Evolutionary conservation across 2,888 invertebrate species (phyloP).

Genomic region (Malthinus seriepunctatus): DNA sequence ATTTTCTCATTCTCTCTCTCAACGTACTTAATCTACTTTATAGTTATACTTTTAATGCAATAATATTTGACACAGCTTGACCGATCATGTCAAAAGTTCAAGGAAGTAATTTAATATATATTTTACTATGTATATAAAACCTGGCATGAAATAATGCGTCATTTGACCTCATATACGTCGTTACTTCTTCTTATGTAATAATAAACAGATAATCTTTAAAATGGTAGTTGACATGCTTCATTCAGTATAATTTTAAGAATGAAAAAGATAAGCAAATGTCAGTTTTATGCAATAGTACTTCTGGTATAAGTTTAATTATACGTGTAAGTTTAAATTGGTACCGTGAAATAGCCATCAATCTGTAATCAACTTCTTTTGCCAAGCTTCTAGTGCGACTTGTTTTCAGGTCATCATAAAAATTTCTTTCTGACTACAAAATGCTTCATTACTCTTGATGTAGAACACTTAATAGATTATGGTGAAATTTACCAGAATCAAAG

Average conservation of each 20-base stretch:
- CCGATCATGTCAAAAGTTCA: slow-evolving; percentile 6
- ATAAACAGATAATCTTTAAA: slow-evolving; percentile 9
- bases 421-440: no score
- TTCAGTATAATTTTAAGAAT: slow-evolving; percentile 11
- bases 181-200: slow-evolving; percentile 9
- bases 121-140: background rate
- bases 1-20: background rate
- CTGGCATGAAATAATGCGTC: slow-evolving; percentile 22
- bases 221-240: slow-evolving; percentile 9
- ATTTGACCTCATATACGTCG: slow-evolving; percentile 20
- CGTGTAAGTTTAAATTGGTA: no score
- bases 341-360: no score
- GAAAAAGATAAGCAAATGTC: background rate
- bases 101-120: slow-evolving; percentile 19
- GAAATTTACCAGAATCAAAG: no score
- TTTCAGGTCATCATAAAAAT: no score
- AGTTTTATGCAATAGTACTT: background rate
- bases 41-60: background rate
- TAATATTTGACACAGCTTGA: background rate
- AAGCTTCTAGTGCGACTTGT: no score
- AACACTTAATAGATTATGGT: no score
- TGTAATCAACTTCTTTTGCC: no score
- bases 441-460: no score
- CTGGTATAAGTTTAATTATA: background rate
- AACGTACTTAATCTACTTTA: no score